Evolutionary conservation across 2,797 vertebrate genomes (phyloP), one percentile per base, ranked within the genome.

Genomic region (Darevskia nairensis): DNA sequence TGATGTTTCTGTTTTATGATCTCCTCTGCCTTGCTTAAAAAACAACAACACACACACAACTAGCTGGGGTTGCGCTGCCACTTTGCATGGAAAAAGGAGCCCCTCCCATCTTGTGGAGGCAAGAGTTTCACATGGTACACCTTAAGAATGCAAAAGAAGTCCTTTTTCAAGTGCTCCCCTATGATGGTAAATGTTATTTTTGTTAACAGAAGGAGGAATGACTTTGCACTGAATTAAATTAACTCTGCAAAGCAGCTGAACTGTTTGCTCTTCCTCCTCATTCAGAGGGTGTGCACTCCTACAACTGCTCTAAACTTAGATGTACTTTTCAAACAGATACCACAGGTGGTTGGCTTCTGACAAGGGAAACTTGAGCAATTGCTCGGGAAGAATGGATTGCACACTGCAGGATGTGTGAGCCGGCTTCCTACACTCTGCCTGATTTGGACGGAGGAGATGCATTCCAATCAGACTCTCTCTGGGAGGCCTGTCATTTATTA

Each of bases 151-250:
- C 50, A 39, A 86, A 89, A 85, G 19, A 0, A 61, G 25, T 1
- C 0, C 25, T 85, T 68, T 1, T 82, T 82, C 2, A 19, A 76
- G 32, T 44, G 50, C 59, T 84, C 66, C 35, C 69, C 69, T 77
- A 0, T 0, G 0, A 25, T 10, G 1, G 1, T 0, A 1, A 66
- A 2, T 46, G 10, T 25, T 59, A 71, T 0, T 13, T 19, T 64
- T 50, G 61, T 85, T 27, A 72, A 90, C 81, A 76, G 79, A 66
- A 69, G 83, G 82, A 85, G 82, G 8, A 1, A 78, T 89, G 74
- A 50, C 76, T 39, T 81, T 83, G 15, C 74, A 13, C 0, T 0
- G 27, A 71, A 90, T 90, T 74, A 35, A 39, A 81, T 83, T 84
- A 85, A 80, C 77, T 78, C 71, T 87, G 83, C 8, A 4, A 41